Conservation (phyloP, 1,140 invertebrate genomes). For the Drosophila sulfurigaster region DNA sequence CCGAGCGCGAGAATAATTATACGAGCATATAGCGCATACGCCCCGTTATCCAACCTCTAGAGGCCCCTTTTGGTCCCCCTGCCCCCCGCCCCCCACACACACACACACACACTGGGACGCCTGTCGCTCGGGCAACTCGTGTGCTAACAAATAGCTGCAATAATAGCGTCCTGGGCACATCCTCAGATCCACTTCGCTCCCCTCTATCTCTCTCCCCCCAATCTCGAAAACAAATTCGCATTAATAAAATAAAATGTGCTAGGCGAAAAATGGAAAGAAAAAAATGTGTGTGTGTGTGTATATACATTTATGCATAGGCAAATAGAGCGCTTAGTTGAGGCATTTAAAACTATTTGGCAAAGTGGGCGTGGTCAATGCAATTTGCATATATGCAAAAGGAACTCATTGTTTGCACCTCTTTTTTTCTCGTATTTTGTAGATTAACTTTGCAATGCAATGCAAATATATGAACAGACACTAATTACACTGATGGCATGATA, state of each 20-base stretch:
- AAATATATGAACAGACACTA: constrained; percentile 31
- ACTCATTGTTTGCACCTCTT: not conserved
- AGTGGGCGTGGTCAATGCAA: constrained; percentile 34
- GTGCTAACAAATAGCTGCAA: constrained; percentile 73
- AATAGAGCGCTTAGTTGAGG: not conserved
- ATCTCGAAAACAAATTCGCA: constrained; percentile 60
- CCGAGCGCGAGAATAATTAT: constrained; percentile 77
- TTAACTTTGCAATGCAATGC: constrained; percentile 57
- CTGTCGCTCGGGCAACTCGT: constrained; percentile 22
- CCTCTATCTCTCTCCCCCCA: not conserved
- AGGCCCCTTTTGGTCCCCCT: not conserved
- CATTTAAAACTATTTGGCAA: constrained; percentile 60
- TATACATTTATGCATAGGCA: constrained; percentile 17
- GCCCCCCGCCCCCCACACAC: not conserved
- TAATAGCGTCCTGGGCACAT: constrained; percentile 66
- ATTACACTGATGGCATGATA: not conserved
- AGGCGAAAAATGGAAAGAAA: not conserved
- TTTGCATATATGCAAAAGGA: constrained; percentile 23
- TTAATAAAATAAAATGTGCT: constrained; percentile 73
- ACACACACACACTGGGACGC: not conserved
- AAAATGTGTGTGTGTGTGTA: not conserved
- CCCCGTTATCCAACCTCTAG: constrained; percentile 38
- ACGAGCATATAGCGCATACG: constrained; percentile 62
- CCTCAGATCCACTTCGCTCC: constrained; percentile 18
- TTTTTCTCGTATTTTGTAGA: constrained; percentile 35